phyloP scores from a whole-genome alignment of 2,888 invertebrate species.

The Malthinus seriepunctatus region DNA sequence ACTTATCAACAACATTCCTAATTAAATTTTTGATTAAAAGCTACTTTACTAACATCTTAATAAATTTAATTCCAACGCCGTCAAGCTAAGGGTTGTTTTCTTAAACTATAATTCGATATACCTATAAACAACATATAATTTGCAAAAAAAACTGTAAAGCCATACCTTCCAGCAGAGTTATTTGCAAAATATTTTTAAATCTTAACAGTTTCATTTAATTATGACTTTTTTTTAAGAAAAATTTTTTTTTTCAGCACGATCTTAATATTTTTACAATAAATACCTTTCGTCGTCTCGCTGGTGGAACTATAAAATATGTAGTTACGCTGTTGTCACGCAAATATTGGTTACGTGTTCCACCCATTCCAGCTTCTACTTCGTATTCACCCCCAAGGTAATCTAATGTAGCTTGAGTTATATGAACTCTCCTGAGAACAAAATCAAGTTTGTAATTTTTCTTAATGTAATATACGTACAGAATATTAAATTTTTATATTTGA shows the following conservation, averaged over 20 bases:
- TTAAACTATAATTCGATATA: no score
- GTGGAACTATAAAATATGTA: conserved; percentile 88
- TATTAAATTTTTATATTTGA: no score
- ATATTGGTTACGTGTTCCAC: conserved; percentile 80
- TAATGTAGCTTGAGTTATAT: conserved; percentile 82
- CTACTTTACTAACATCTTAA: no score
- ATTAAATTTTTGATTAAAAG: no score
- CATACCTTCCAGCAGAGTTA: conserved; percentile 26
- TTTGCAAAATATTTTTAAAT: conserved; percentile 9
- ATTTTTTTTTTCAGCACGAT: background rate
- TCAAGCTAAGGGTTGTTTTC: no score
- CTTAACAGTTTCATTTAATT: conserved; percentile 5
- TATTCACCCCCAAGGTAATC: conserved; percentile 87
- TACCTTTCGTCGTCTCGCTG: conserved; percentile 83
- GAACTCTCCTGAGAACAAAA: conserved; percentile 68
- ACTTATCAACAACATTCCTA: no score
- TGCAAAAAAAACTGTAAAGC: background rate
- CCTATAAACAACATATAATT: background rate
- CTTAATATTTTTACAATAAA: conserved; percentile 33
- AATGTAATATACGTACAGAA: no score
- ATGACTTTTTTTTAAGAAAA: background rate
- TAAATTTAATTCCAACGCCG: no score
- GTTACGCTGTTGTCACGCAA: conserved; percentile 81
- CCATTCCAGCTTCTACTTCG: conserved; percentile 87
- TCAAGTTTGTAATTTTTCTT: no score